Base-by-base conservation (phyloP, 1,140 invertebrate genomes). In the Anagrus nilaparvatae region DNA sequence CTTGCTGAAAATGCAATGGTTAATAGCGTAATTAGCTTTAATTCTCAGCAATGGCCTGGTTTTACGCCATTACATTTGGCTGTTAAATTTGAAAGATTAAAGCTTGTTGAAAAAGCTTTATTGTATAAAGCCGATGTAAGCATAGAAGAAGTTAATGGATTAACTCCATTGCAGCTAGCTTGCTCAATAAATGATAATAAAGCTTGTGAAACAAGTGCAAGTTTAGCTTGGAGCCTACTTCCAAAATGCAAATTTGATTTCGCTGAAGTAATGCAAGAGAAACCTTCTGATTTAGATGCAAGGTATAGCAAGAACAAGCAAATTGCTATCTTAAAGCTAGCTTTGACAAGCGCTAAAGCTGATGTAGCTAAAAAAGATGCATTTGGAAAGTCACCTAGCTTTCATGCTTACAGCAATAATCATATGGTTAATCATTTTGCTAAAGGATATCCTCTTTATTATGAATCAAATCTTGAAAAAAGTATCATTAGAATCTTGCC, bases 61-160 rank as follows among this genome's bases (percentile, higher is more conserved):
- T 43, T 21, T 29, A 43, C 32, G 3, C 32, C 40, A 12, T 35
- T 43, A 16, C 40, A 43, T 20, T 43, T 35, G 34, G 40, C 40
- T 21, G 40, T 35, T 35, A 17, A 14, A 5, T 43, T 34, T 13
- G 35, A 43, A 13, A 32, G 16, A 25, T 28, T 16, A 28, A 13
- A 17, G 17, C 13, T 25, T 10, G 31, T 43, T 19, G 13, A 35
- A 21, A 14, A 28, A 10, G 18, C 35, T 28, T 35, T 43, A 16
- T 2, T 35, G 12, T 7, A 35, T 6, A 21, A 21, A 14, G 40
- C 25, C 29, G 16, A 35, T 29, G 6, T 19, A 14, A 29, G 16
- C 20, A 2, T n/a, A 14, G 21, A 35, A 35, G 40, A 43, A 13
- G 35, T 28, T 14, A 5, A 35, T 13, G 32, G 30, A 18, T 34